Conservation (phyloP, 2,888 invertebrate species). For the Melanchra persicariae region DNA sequence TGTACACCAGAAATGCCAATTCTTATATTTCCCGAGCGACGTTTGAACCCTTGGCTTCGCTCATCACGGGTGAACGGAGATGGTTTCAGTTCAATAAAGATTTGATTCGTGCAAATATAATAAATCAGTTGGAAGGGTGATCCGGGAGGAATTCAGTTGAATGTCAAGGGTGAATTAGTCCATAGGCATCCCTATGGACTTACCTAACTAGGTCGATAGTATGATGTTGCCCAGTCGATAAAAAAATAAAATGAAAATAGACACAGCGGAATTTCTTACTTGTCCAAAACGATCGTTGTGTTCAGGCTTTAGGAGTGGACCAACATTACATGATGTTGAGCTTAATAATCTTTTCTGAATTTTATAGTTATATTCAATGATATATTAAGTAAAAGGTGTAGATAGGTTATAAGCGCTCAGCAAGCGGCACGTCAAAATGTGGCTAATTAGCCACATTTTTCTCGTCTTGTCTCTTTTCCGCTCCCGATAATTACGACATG, state of each 20-base stretch:
- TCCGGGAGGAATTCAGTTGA: background rate
- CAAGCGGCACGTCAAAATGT: too few species aligned
- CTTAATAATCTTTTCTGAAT: too few species aligned
- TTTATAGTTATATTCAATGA: too few species aligned
- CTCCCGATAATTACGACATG: too few species aligned
- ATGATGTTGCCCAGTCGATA: background rate
- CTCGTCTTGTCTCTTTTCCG: too few species aligned
- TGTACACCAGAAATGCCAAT: conserved; percentile 22
- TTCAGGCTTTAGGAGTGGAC: background rate
- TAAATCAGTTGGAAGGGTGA: conserved; percentile 17
- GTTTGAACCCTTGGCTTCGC: conserved; percentile 31
- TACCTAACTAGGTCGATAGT: background rate
- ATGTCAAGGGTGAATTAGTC: background rate
- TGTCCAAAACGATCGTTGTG: too few species aligned
- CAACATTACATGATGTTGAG: background rate
- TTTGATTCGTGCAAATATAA: conserved; percentile 35
- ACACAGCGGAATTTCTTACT: background rate
- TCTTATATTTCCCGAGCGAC: conserved; percentile 24
- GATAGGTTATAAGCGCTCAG: too few species aligned
- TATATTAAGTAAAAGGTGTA: too few species aligned
- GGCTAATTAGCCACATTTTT: too few species aligned
- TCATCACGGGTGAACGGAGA: conserved; percentile 56
- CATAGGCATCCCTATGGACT: background rate
- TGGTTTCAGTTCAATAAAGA: conserved; percentile 38
- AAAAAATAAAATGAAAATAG: too few species aligned